A percentile compares a stretch with the other conserved stretches of the same genome.
Conservation (phyloP, 2,888 invertebrate genomes). For the Andrena haemorrhoa region DNA sequence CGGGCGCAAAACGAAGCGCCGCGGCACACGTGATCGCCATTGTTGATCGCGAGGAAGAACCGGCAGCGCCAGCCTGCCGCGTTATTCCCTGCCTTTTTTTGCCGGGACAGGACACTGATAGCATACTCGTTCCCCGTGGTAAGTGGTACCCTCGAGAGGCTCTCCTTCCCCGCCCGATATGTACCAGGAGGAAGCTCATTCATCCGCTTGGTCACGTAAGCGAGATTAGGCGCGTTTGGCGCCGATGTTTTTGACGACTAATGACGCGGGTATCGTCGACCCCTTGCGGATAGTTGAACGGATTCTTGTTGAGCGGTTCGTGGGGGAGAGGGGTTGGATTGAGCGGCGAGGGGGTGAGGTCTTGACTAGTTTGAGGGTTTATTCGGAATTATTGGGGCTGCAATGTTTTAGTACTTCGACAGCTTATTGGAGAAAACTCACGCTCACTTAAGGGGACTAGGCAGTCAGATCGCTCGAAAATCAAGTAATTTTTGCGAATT, state of each 20-base stretch:
- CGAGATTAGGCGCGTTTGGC: constrained; percentile 63
- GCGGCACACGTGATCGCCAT: constrained; percentile 79
- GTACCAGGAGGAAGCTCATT: constrained; percentile 52
- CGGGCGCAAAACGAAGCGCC: constrained; percentile 61
- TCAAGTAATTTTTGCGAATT: no score
- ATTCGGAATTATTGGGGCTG: no score
- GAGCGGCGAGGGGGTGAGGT: not conserved
- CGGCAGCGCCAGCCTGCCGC: constrained; percentile 73
- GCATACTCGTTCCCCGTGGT: constrained; percentile 55
- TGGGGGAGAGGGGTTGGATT: not conserved
- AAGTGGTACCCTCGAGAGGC: constrained; percentile 37
- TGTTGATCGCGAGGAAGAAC: constrained; percentile 75
- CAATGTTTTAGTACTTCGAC: no score
- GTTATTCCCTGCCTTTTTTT: constrained; percentile 73
- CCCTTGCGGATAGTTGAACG: constrained; percentile 6
- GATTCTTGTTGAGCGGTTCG: constrained; percentile 4
- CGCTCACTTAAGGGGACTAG: no score
- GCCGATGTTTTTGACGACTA: constrained; percentile 52
- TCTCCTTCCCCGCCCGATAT: not conserved
- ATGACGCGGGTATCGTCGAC: constrained; percentile 24
- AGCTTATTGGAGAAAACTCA: no score
- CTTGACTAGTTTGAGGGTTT: not conserved
- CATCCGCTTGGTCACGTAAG: constrained; percentile 58
- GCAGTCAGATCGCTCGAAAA: no score
- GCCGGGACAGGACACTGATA: constrained; percentile 47